Conservation (phyloP, 2,888 invertebrate species). For the Laspeyria flexula region DNA sequence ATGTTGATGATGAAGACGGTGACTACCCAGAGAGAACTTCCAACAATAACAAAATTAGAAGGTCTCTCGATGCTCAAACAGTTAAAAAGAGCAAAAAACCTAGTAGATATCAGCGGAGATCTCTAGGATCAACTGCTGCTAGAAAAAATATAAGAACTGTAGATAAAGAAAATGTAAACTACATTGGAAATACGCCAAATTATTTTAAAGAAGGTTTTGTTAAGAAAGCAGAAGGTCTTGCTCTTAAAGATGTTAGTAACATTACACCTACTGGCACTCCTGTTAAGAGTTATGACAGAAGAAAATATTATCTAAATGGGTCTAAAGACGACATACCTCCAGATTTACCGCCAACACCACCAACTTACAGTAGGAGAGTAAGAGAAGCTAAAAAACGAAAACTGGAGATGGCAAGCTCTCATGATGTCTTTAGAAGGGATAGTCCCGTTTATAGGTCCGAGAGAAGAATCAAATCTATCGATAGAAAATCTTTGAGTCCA, state of each 20-base stretch:
- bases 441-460: constrained; percentile 75
- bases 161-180: constrained; percentile 82
- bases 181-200: constrained; percentile 86
- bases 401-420: constrained; percentile 74
- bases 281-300: constrained; percentile 65
- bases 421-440: constrained; percentile 69
- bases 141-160: constrained; percentile 67
- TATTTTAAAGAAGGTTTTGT: constrained; percentile 86
- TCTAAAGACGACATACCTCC: constrained; percentile 69
- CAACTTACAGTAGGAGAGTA: constrained; percentile 78
- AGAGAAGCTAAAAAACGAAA: constrained; percentile 81
- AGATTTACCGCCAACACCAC: constrained; percentile 74
- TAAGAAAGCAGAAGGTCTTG: constrained; percentile 81
- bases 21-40: constrained; percentile 57
- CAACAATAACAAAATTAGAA: constrained; percentile 56
- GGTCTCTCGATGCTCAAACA: constrained; percentile 74
- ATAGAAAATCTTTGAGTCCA: constrained; percentile 57
- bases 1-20: constrained; percentile 51
- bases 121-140: constrained; percentile 68
- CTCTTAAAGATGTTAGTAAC: constrained; percentile 87
- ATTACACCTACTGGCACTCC: constrained; percentile 84
- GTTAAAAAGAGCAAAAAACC: constrained; percentile 79
- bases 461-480: constrained; percentile 66
- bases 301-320: constrained; percentile 60
- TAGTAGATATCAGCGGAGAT: constrained; percentile 79